These are phyloP conservation scores for Squalus acanthias DNA, from an alignment of 2,797 vertebrate species.

Conservation along the genomic window DNA sequence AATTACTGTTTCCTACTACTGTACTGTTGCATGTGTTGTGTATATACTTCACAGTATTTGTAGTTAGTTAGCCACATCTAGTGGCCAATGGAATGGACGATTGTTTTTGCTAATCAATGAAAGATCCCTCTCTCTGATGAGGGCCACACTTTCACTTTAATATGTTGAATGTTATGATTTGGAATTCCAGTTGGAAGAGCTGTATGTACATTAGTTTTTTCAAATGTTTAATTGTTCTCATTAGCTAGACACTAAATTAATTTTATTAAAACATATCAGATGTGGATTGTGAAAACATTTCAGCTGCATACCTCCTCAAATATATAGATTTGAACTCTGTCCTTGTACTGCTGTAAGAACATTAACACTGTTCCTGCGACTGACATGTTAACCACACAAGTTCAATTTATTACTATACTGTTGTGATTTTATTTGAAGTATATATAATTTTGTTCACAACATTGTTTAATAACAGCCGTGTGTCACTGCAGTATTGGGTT, in stretches of 20 bases:
- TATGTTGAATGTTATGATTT: not conserved
- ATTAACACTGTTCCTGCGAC: not conserved
- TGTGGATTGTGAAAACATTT: not conserved
- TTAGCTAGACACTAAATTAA: not conserved
- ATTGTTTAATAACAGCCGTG: conserved; percentile 20
- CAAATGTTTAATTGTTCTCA: not conserved
- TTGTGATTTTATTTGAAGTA: conserved; percentile 21
- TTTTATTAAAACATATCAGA: conserved; percentile 1
- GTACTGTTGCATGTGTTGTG: not conserved
- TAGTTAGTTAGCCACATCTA: not conserved
- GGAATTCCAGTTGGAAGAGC: not conserved
- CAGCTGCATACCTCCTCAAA: not conserved
- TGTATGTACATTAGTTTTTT: not conserved
- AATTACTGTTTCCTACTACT: not conserved
- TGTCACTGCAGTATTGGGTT: conserved; percentile 15
- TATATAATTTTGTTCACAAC: not conserved
- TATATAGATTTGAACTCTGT: not conserved
- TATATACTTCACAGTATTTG: not conserved
- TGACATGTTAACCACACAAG: not conserved
- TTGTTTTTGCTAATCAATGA: not conserved
- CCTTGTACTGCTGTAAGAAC: not conserved
- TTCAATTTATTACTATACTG: conserved; percentile 9
- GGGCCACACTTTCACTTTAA: not conserved
- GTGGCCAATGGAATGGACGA: not conserved
- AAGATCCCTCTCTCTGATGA: not conserved